phyloP scores from a whole-genome alignment of 1,140 invertebrate genomes.

The Amyelois transitella region DNA sequence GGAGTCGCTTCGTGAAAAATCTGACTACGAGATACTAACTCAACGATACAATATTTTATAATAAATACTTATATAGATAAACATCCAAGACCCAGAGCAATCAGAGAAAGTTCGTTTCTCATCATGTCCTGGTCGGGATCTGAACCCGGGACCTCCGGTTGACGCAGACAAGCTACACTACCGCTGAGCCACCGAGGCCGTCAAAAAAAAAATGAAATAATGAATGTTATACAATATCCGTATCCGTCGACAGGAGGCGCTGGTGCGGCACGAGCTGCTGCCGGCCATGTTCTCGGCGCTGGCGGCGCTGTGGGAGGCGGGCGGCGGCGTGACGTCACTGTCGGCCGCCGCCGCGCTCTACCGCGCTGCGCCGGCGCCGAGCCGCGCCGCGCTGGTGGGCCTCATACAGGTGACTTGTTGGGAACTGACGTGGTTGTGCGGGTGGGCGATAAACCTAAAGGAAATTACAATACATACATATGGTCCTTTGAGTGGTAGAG shows the following conservation, averaged over 20 bases:
- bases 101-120: too few species aligned
- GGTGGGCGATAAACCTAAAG: neutral
- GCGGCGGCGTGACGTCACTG: slow-evolving; percentile 48
- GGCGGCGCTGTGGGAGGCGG: slow-evolving; percentile 64
- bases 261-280: slow-evolving; percentile 77
- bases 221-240: neutral
- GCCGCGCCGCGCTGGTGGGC: slow-evolving; percentile 83
- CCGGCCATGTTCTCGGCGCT: slow-evolving; percentile 88
- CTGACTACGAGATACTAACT: too few species aligned
- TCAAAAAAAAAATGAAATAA: neutral
- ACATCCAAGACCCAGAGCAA: too few species aligned
- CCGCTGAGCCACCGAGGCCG: neutral
- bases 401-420: slow-evolving; percentile 45
- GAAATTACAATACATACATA: too few species aligned
- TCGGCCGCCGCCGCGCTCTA: slow-evolving; percentile 89
- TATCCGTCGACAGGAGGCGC: slow-evolving; percentile 77
- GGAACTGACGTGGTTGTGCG: neutral
- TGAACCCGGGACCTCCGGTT: neutral
- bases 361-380: slow-evolving; percentile 84
- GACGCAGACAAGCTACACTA: neutral
- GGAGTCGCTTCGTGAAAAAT: too few species aligned
- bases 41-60: too few species aligned
- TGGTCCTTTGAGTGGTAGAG: too few species aligned
- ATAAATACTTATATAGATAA: too few species aligned
- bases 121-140: too few species aligned